Percentiles rank a stretch among this genome's conserved stretches.
Evolutionary conservation across 2,797 vertebrate species (phyloP).

Genomic region (Microhierax caerulescens): DNA sequence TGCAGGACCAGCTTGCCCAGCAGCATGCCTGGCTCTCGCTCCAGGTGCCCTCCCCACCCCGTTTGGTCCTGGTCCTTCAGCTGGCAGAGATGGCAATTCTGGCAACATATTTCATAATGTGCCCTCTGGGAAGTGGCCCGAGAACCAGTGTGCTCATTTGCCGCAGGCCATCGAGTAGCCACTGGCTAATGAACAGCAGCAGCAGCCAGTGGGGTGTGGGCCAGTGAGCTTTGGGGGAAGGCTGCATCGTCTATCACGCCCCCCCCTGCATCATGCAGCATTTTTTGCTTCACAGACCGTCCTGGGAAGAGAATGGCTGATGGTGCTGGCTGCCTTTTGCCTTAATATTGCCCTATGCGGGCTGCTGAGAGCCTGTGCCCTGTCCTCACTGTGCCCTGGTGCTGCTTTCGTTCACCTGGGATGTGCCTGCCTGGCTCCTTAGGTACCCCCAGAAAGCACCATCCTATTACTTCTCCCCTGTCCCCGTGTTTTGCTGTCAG

Average conservation of each 20-base stretch:
- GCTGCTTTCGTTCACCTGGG: neutral
- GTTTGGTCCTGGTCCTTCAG: neutral
- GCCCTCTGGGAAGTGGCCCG: neutral
- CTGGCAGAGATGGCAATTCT: neutral
- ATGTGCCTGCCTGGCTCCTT: slow-evolving; percentile 8
- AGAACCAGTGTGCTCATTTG: accelerated
- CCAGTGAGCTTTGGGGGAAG: accelerated
- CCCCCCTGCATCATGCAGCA: accelerated
- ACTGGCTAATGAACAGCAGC: accelerated
- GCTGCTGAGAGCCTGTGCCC: neutral
- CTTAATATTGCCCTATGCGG: neutral
- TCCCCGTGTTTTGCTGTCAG: neutral
- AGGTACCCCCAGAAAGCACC: neutral
- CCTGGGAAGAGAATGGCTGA: neutral
- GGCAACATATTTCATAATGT: neutral
- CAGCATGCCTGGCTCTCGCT: accelerated
- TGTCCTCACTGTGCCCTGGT: neutral
- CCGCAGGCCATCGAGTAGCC: neutral
- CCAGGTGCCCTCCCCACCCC: too few species aligned
- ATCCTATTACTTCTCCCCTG: neutral
- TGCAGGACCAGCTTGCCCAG: neutral
- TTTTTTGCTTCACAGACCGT: neutral
- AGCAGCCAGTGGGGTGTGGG: neutral
- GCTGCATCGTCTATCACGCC: neutral
- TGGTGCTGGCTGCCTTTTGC: neutral